Base-by-base conservation (phyloP, 2,888 invertebrate genomes). In the Anthrax anthrax region DNA sequence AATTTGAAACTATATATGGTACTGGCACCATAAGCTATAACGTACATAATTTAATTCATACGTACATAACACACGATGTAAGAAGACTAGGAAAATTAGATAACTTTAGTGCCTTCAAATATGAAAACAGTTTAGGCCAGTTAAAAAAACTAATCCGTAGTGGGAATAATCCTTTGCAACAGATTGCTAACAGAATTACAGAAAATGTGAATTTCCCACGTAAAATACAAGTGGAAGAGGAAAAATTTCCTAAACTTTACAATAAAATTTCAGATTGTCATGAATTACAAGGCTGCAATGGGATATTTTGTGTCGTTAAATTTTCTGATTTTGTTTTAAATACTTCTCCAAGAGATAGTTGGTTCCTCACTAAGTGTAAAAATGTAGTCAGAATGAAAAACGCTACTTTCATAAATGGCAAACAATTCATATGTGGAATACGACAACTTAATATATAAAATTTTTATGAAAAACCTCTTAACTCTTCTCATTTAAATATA, bases 21-120 rank as follows among this genome's bases (percentile, higher is more conserved):
- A 47, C 37, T 39, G 45, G 49, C 17, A 51, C 49, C 39, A 40
- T 55, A 16, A 50, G 51, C 18, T 51, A 52, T 48, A 54, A 54
- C 29, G 47, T 55, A 18, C 55, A 55, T 38, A 55, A 55, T 41
- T 39, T 55, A 32, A 5, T 29, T 19, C 52, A 54, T 41, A n/a
- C n/a, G n/a, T n/a, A n/a, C 36, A 12, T 54, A 8, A 39, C 45
- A 29, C 42, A 51, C 18, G 54, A 54, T 41, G 50, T 52, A 10
- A 42, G 39, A 42, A 42, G 40, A 43, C 52, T 48, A 43, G 51
- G 52, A 8, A 14, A 9, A 27, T 40, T 53, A 3, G 29, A 48
- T 39, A 46, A 19, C 14, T 47, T 51, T 37, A 50, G 48, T 39
- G 46, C 51, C 51, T 52, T 43, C 50, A 37, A 37, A 37, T 37